These are phyloP conservation scores for Himalopsyche tibetana DNA, from an alignment of 2,888 invertebrate genomes.

Conservation along the genomic window DNA sequence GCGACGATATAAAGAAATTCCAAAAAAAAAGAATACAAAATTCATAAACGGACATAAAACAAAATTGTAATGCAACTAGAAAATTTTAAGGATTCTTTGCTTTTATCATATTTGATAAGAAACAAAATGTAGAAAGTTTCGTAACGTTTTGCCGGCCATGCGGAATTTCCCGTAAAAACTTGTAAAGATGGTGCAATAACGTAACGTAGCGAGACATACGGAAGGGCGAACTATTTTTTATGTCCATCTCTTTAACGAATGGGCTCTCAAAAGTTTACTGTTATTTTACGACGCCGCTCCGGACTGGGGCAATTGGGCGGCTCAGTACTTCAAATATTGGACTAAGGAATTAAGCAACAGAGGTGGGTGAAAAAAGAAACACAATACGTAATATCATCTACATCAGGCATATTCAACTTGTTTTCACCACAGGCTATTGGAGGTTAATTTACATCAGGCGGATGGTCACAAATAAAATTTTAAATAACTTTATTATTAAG, in stretches of 20 bases:
- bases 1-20: too few species aligned
- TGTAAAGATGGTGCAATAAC: neutral
- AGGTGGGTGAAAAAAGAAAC: slow-evolving; percentile 33
- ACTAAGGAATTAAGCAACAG: slow-evolving; percentile 46
- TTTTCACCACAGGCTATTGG: too few species aligned
- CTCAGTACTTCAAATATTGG: slow-evolving; percentile 38
- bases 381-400: slow-evolving; percentile 31
- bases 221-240: slow-evolving; percentile 5
- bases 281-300: slow-evolving; percentile 53
- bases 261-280: slow-evolving; percentile 20
- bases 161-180: slow-evolving; percentile 16
- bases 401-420: slow-evolving; percentile 51
- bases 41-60: neutral
- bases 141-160: neutral
- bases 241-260: slow-evolving; percentile 21
- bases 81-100: neutral
- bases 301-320: slow-evolving; percentile 55
- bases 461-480: too few species aligned
- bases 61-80: neutral
- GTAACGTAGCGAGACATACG: slow-evolving; percentile 15
- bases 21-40: neutral
- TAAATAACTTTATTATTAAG: too few species aligned
- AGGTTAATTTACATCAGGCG: too few species aligned
- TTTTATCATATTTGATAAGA: neutral
- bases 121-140: neutral